Percentiles rank a stretch among this genome's conserved stretches.
Evolutionary conservation across 37 sponge, comb jelly and placozoan genomes (phyloP).

Genomic region (Ephydatia muelleri): DNA sequence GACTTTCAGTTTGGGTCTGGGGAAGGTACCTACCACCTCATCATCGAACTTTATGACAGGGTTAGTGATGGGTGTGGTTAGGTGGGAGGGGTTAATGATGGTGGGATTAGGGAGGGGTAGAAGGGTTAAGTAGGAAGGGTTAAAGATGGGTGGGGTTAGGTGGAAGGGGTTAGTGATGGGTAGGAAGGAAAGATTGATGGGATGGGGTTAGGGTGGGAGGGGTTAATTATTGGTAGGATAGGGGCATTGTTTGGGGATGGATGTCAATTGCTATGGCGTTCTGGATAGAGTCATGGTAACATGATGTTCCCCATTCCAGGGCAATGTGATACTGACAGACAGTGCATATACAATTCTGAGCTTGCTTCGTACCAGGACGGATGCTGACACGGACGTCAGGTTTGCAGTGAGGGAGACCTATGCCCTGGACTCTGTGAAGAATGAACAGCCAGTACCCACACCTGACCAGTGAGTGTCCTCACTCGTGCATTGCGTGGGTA

Average conservation of each 20-base stretch:
- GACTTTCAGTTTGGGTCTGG: conserved; percentile 94
- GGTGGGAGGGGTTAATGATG: not conserved
- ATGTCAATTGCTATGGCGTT: no score
- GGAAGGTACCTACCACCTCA: conserved; percentile 88
- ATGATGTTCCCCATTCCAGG: conserved; percentile 42
- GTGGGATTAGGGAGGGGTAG: not conserved
- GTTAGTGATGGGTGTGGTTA: conserved; percentile 34
- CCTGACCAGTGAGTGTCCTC: conserved; percentile 49
- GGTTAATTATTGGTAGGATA: not conserved
- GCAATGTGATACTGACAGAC: conserved; percentile 92
- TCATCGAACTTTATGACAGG: conserved; percentile 95
- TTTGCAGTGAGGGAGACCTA: conserved; percentile 85
- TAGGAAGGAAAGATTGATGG: no score
- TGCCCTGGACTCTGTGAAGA: conserved; percentile 65
- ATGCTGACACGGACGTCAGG: conserved; percentile 78
- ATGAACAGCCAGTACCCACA: conserved; percentile 55
- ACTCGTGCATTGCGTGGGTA: not conserved
- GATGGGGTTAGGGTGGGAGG: not conserved
- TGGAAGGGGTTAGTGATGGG: conserved; percentile 74
- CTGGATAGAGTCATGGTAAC: not conserved
- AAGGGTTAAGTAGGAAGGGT: not conserved
- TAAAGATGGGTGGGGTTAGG: not conserved
- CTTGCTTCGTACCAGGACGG: conserved; percentile 80
- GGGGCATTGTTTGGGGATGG: no score
- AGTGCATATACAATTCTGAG: conserved; percentile 74